Evolutionary conservation across 2,888 invertebrate genomes (phyloP), one percentile per base, ranked within the genome.

Genomic region (Tyria jacobaeae): DNA sequence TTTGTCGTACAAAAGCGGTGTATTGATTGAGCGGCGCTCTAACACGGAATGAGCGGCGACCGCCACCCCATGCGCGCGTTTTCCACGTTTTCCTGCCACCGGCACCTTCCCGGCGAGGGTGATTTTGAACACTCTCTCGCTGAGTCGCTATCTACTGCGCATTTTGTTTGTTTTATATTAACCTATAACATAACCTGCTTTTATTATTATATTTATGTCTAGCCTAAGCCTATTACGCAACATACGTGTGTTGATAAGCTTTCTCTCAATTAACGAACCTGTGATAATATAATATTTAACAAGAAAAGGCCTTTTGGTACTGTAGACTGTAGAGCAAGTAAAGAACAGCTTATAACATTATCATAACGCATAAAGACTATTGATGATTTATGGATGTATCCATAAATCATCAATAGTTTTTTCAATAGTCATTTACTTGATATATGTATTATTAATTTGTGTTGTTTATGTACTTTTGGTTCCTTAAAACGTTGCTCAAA

Each of bases 11-110:
- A 75, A 76, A 81, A 82, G 80, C 79, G 71, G 76, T 68, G 78
- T 91, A 92, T 92, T 83, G 91, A 92, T 92, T 89, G 83, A 76
- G 89, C 89, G 90, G 88, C 91, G 90, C 90, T 85, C 84, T 76
- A 70, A 70, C 79, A 85, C 89, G 81, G 90, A 92, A 88, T 91
- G 92, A 90, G 78, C 82, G 83, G 78, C 78, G 64, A 61, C 70
- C 74, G 76, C 79, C 80, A 79, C 79, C 79, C 80, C 77, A 76
- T 91, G 92, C 91, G 92, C 93, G 87, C 88, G 90, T 92, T 93
- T 93, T 91, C 91, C 90, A 75, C 84, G 71, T 80, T 92, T 93
- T 92, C 91, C 90, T 87, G 84, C 87, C 87, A 80, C 80, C 76
- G 69, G 67, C 62, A 66, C 66, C 62, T 62, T 66, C 69, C 66